Base-by-base conservation (phyloP, 1,140 invertebrate species). In the Bombyx mandarina region DNA sequence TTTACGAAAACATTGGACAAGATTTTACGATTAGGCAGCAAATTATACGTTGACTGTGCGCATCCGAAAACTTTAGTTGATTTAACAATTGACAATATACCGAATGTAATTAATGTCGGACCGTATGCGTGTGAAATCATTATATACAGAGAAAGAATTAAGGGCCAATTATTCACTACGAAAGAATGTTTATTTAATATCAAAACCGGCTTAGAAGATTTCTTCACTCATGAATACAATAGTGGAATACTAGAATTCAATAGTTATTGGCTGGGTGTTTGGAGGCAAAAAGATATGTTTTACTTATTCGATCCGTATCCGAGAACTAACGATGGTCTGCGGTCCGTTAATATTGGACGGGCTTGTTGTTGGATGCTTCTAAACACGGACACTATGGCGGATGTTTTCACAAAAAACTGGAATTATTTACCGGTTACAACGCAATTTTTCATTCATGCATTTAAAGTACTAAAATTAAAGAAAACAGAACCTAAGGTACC, bases 261-360 rank as follows among this genome's bases (percentile, higher is more conserved):
- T 61, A 85, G 81, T 58, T 86, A 77, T 63, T 66, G 71, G n/a
- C 43, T 90, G 3, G 89, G 82, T 0, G 63, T 90, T 5, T 90
- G 89, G 89, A 77, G 83, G 47, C 89, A 90, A 58, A 83, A 88
- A 58, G 88, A 89, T 56, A 88, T 89, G 85, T 89, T 70, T 60
- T 90, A 89, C 61, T 74, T 89, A 50, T 90, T 90, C 62, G 89
- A 90, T 69, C 88, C 89, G 0, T 89, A 90, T 56, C 82, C 85
- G 3, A 72, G 89, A 8, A 83, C 86, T 22, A 71, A 64, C 7
- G 86, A 89, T 60, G 89, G 87, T 3, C 63, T 75, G 43, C 72
- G 75, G 45, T 65, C 79, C 5, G 64, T 78, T 42, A 75, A 84
- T 42, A 66, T 77, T 45, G 84, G 89, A n/a, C 78, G 77, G 46